Conservation (phyloP, 2,888 invertebrate species). For the Pachliopta kotzebuea region DNA sequence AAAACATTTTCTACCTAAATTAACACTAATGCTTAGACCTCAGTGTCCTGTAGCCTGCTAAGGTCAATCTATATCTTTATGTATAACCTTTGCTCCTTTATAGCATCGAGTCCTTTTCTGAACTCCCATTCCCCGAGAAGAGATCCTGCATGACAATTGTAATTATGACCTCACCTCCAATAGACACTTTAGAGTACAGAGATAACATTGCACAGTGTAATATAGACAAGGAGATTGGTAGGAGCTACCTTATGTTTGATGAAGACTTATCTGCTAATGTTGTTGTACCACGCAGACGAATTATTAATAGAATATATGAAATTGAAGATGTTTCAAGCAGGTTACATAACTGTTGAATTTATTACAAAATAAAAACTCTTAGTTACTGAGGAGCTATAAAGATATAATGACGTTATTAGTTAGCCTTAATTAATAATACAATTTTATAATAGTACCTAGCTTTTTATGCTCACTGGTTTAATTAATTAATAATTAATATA, state of each 20-base stretch:
- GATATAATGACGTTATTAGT: no score
- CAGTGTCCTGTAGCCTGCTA: neutral
- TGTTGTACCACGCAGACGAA: slow-evolving; percentile 47
- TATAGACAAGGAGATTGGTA: slow-evolving; percentile 55
- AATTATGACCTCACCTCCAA: slow-evolving; percentile 38
- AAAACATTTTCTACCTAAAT: neutral
- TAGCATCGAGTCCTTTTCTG: slow-evolving; percentile 53
- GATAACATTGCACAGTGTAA: slow-evolving; percentile 64
- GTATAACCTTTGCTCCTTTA: slow-evolving; percentile 31
- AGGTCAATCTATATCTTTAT: neutral
- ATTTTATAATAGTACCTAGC: no score
- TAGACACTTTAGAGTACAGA: slow-evolving; percentile 40
- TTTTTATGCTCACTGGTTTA: no score
- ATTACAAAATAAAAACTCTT: neutral
- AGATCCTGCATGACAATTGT: slow-evolving; percentile 44
- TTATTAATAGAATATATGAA: slow-evolving; percentile 52
- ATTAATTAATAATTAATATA: no score
- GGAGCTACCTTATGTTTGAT: slow-evolving; percentile 65
- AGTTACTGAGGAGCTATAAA: no score
- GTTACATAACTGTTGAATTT: slow-evolving; percentile 39
- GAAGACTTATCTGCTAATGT: slow-evolving; percentile 51
- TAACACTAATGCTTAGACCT: neutral
- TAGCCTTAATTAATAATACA: no score
- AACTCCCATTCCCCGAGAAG: slow-evolving; percentile 43
- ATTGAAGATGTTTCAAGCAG: slow-evolving; percentile 68